A percentile compares a stretch with the other conserved stretches of the same genome.
Conservation (phyloP, 2,113 vertebrate genomes). For the Tachysurus fulvidraco region DNA sequence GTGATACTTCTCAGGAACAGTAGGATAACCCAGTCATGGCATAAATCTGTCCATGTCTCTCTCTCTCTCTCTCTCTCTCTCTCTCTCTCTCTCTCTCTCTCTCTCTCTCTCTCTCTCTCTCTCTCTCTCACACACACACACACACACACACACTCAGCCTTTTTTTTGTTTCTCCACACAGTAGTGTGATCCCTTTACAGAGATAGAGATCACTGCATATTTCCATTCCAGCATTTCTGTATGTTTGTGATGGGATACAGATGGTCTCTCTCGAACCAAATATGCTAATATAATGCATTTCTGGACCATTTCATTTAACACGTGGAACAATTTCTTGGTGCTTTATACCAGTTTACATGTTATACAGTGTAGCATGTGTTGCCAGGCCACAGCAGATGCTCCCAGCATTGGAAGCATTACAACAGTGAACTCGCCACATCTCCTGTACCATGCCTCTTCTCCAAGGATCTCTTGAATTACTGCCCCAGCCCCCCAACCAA, state of each 20-base stretch:
- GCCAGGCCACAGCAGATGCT: slow-evolving; percentile 70
- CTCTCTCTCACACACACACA: too few relatives aligned
- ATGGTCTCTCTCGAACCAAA: slow-evolving; percentile 35
- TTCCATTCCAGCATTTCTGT: not conserved
- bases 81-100: not conserved
- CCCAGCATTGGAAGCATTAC: slow-evolving; percentile 58
- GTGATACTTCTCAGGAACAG: slow-evolving; percentile 45
- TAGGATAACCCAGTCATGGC: slow-evolving; percentile 28
- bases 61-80: slow-evolving; percentile 6
- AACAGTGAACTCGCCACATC: slow-evolving; percentile 65
- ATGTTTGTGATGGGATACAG: slow-evolving; percentile 33
- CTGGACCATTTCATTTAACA: slow-evolving; percentile 43
- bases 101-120: not conserved
- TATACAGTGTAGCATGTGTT: slow-evolving; percentile 64
- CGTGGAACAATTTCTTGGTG: slow-evolving; percentile 13
- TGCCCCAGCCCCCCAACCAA: slow-evolving; percentile 59
- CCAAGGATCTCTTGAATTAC: slow-evolving; percentile 75
- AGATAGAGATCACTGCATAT: not conserved
- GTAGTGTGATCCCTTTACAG: not conserved
- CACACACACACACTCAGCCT: not conserved
- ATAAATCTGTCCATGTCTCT: slow-evolving; percentile 40
- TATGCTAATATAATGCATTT: slow-evolving; percentile 39
- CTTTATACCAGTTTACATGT: slow-evolving; percentile 35
- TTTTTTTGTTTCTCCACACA: not conserved
- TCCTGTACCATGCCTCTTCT: slow-evolving; percentile 67